Conservation (phyloP, 2,888 invertebrate genomes). For the Aphrophora alni region DNA sequence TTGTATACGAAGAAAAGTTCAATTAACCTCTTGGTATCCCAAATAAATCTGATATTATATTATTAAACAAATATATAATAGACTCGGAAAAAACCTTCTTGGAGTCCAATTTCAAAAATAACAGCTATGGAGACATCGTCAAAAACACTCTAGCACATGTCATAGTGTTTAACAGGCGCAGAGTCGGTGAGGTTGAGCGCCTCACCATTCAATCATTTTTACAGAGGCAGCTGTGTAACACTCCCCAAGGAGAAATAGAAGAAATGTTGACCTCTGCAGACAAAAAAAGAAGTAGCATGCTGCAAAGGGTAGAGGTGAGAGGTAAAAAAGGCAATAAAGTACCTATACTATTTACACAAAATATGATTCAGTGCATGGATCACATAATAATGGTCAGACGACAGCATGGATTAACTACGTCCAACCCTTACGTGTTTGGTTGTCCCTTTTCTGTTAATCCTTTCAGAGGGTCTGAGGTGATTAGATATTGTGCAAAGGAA, state of each 20-base stretch:
- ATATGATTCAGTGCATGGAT: conserved; percentile 11
- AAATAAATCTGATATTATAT: not conserved
- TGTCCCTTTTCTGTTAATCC: not conserved
- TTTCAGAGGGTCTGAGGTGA: too few relatives aligned
- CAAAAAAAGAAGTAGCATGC: not conserved
- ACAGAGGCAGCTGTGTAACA: not conserved
- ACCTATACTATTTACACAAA: not conserved
- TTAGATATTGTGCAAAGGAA: not conserved
- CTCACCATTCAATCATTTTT: not conserved
- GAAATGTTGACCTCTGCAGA: not conserved
- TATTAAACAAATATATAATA: not conserved
- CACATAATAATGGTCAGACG: not conserved
- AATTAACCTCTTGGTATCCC: not conserved
- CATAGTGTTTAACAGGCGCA: not conserved
- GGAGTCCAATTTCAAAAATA: not conserved
- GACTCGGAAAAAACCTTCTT: not conserved
- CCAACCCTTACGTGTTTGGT: not conserved
- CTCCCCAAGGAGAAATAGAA: conserved; percentile 9
- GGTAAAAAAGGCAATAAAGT: not conserved
- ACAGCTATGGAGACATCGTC: not conserved
- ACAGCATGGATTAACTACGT: not conserved
- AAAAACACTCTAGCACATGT: conserved; percentile 11
- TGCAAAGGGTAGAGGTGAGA: not conserved
- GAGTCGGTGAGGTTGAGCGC: not conserved
- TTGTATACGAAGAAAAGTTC: not conserved